Conservation (phyloP, 2,113 vertebrate genomes). For the Turdus rufiventris region DNA sequence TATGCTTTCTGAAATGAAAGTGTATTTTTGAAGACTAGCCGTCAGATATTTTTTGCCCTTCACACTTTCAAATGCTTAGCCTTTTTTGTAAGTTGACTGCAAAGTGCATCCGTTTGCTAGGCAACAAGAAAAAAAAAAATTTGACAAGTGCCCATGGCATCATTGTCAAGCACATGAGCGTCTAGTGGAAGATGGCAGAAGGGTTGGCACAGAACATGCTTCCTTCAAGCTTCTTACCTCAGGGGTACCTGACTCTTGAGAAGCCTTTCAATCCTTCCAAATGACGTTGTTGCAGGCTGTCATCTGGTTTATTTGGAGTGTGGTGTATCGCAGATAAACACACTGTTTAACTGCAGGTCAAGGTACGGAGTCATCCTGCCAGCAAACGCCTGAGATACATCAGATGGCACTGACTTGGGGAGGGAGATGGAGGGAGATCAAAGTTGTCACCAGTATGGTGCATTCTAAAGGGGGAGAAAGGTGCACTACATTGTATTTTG, state of each 20-base stretch:
- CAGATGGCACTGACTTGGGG: slow-evolving; percentile 43
- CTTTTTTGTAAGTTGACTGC: slow-evolving; percentile 82
- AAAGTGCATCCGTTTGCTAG: slow-evolving; percentile 77
- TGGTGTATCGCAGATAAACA: slow-evolving; percentile 56
- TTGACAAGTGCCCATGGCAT: slow-evolving; percentile 73
- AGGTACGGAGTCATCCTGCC: slow-evolving; percentile 35
- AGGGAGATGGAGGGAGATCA: slow-evolving; percentile 52
- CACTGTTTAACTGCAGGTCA: slow-evolving; percentile 65
- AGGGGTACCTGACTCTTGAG: slow-evolving; percentile 69
- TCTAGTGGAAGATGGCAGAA: slow-evolving; percentile 62
- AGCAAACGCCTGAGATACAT: slow-evolving; percentile 44
- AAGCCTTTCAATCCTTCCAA: slow-evolving; percentile 66
- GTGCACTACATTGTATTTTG: background rate
- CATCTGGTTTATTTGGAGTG: slow-evolving; percentile 61
- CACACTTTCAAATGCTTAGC: slow-evolving; percentile 82
- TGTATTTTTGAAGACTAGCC: slow-evolving; percentile 82
- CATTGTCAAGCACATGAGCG: slow-evolving; percentile 55
- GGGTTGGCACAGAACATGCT: slow-evolving; percentile 68
- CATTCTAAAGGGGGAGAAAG: background rate
- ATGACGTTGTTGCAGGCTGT: slow-evolving; percentile 53
- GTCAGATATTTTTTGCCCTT: slow-evolving; percentile 86
- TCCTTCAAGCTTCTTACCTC: slow-evolving; percentile 69
- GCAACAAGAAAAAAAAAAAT: slow-evolving; percentile 33
- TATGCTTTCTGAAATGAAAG: slow-evolving; percentile 81
- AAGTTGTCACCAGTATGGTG: slow-evolving; percentile 40